Evolutionary conservation across 2,888 invertebrate genomes (phyloP).

Genomic region (Octodonta nipae): DNA sequence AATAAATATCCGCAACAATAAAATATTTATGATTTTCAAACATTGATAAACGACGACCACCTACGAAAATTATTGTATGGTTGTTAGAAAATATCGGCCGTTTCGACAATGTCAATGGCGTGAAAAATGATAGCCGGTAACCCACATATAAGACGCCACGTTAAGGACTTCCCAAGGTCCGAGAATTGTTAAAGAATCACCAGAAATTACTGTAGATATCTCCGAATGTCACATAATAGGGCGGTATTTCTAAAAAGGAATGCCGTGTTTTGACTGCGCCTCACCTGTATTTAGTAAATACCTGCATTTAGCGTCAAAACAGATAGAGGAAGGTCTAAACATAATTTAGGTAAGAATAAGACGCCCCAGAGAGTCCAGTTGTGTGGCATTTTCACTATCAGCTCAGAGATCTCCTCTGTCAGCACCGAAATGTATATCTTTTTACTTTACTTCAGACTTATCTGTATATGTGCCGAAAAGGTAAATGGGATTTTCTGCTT

Average conservation of each 20-base stretch:
- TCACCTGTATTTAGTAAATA: slow-evolving; percentile 36
- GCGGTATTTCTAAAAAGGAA: slow-evolving; percentile 23
- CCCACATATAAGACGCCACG: too few relatives aligned
- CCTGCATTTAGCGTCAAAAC: slow-evolving; percentile 34
- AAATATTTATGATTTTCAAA: too few relatives aligned
- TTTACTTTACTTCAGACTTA: too few relatives aligned
- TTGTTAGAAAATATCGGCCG: too few relatives aligned
- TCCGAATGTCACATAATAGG: slow-evolving; percentile 20
- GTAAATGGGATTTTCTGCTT: too few relatives aligned
- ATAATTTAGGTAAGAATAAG: slow-evolving; percentile 24
- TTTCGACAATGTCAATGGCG: too few relatives aligned
- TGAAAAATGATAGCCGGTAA: too few relatives aligned
- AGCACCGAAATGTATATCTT: slow-evolving; percentile 35
- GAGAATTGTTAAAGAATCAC: slow-evolving; percentile 5
- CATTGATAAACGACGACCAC: too few relatives aligned
- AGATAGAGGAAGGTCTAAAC: slow-evolving; percentile 18
- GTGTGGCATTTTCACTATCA: slow-evolving; percentile 33
- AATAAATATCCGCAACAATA: too few relatives aligned
- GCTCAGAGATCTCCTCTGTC: slow-evolving; percentile 32
- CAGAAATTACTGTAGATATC: slow-evolving; percentile 25
- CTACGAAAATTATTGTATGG: too few relatives aligned
- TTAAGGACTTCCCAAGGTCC: slow-evolving; percentile 1
- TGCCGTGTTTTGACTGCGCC: slow-evolving; percentile 31
- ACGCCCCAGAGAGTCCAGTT: slow-evolving; percentile 30
- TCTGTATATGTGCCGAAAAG: too few relatives aligned